Evolutionary conservation across 2,113 vertebrate species (phyloP).

Genomic region (Cariama cristata): DNA sequence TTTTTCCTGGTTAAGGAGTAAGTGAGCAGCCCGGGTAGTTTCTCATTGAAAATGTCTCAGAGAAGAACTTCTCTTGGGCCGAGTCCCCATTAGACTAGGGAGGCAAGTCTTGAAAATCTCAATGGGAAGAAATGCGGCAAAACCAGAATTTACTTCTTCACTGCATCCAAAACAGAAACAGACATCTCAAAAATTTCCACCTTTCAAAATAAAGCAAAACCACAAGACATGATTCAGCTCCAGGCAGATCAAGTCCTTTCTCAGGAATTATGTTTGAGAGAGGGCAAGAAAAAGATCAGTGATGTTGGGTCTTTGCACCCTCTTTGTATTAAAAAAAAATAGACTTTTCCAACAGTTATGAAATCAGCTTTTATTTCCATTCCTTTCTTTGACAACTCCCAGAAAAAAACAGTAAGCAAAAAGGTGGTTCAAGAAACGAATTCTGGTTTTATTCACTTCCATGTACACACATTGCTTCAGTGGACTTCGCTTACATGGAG

Average conservation of each 20-base stretch:
- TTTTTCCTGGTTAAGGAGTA: background rate
- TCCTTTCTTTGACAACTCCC: background rate
- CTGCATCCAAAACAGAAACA: background rate
- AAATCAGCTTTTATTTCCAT: background rate
- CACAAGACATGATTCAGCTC: background rate
- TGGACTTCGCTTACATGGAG: background rate
- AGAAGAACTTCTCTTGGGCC: background rate
- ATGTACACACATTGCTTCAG: background rate
- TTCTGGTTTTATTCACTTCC: background rate
- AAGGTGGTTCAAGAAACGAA: background rate
- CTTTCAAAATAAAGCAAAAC: background rate
- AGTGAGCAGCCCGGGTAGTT: background rate
- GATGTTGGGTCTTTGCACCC: fast-evolving
- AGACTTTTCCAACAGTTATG: background rate
- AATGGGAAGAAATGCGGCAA: background rate
- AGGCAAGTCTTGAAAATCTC: background rate
- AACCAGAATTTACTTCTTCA: background rate
- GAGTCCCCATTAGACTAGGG: background rate
- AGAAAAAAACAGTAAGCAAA: background rate
- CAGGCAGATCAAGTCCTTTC: background rate
- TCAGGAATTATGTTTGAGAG: background rate
- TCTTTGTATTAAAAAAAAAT: background rate
- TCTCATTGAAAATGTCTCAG: background rate
- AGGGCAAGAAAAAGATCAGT: background rate
- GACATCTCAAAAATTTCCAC: background rate